These are phyloP conservation scores for Erebia palarica DNA, from an alignment of 2,888 invertebrate genomes.

Conservation along the genomic window DNA sequence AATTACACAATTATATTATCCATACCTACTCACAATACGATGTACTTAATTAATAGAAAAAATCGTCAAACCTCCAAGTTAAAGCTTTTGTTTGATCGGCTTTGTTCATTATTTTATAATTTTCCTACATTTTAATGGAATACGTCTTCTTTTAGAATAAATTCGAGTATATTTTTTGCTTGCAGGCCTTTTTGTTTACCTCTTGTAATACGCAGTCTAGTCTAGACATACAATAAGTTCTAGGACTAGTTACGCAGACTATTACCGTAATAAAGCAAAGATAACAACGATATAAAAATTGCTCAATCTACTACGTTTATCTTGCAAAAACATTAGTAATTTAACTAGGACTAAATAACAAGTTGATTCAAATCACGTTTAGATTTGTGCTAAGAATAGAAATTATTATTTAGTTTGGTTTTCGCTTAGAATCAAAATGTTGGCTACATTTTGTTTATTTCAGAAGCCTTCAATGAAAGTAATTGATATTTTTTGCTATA, in stretches of 20 bases:
- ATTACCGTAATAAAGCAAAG: background rate
- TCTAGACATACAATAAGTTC: slow-evolving; percentile 3
- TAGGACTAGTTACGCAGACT: slow-evolving; percentile 4
- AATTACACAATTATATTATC: no score
- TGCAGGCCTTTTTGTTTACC: background rate
- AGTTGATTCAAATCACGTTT: slow-evolving; percentile 2
- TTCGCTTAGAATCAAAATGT: background rate
- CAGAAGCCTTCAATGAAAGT: no score
- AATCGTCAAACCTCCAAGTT: no score
- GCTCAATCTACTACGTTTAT: background rate
- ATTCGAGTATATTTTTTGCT: no score
- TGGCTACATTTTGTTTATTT: no score
- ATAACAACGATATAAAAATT: slow-evolving; percentile 10
- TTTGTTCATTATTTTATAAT: no score
- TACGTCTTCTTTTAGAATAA: no score
- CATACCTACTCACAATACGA: no score
- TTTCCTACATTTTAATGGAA: no score
- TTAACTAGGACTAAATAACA: slow-evolving; percentile 2
- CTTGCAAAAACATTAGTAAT: background rate
- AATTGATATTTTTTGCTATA: no score
- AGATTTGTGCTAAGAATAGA: background rate
- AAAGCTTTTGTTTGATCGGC: no score
- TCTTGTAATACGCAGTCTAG: background rate
- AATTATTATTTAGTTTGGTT: background rate
- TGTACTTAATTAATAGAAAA: no score